Conservation (phyloP, 2,797 vertebrate genomes). For the Taeniopygia guttata region DNA sequence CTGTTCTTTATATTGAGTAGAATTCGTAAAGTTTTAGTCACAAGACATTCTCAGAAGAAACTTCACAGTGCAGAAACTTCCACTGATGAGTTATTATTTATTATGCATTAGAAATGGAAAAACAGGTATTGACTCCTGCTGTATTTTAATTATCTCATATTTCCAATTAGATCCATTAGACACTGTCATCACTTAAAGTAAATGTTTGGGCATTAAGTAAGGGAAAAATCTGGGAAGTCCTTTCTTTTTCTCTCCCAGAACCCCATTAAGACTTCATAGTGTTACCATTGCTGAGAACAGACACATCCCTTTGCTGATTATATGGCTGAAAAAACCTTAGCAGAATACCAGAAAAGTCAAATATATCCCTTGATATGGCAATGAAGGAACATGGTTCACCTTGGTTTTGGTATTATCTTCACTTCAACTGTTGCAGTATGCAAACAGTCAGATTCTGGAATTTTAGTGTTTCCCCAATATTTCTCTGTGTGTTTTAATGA, state of each 20-base stretch:
- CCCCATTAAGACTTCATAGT: not conserved
- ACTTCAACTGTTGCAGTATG: not conserved
- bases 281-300: not conserved
- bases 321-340: not conserved
- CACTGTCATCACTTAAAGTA: not conserved
- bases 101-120: not conserved
- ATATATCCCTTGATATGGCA: not conserved
- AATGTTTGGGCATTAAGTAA: not conserved
- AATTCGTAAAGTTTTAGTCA: not conserved
- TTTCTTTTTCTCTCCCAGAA: not conserved
- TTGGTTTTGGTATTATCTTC: not conserved
- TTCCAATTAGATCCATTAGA: not conserved
- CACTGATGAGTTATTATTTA: conserved; percentile 5
- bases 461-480: not conserved
- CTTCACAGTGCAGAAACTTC: not conserved
- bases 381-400: not conserved
- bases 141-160: not conserved
- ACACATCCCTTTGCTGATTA: not conserved
- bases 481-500: not conserved
- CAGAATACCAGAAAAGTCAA: not conserved
- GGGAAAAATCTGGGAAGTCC: not conserved
- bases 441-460: not conserved
- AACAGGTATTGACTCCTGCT: not conserved
- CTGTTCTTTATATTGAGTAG: not conserved
- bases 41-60: not conserved